Base-by-base conservation (phyloP, 2,888 invertebrate species). In the Galerucella nymphaeae region DNA sequence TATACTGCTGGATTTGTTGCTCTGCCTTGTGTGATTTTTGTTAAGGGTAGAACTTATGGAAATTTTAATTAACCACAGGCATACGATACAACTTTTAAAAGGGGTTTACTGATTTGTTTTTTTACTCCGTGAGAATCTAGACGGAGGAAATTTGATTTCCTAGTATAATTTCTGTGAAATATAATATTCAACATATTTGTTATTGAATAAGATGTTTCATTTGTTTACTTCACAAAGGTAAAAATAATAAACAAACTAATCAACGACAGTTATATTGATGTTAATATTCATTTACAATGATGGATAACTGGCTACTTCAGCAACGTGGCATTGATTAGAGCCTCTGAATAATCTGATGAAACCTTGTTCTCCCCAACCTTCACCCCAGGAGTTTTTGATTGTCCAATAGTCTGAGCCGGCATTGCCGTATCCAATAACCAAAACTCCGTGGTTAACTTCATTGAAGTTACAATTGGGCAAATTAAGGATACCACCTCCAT, bases 401-500 rank as follows among this genome's bases (percentile, higher is more conserved):
- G 91, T 82, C 91, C 91, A 92, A 79, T 38, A 59, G 9, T 59
- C 30, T 23, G 1, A 3, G 23, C 3, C 3, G 23, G 23, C 1
- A 6, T 14, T 4, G 14, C 45, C 13, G 45, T 45, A 11, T 90
- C 95, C 95, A 20, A 94, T 93, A 73, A 90, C 90, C 79, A 94
- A 84, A 42, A 92, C 94, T 77, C 94, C 96, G 82, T 96, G 96
- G 87, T 96, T 95, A 18, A 16, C 16, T 50, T 96, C 88, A 74
- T 89, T 86, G 45, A 87, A 82, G 1, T 89, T 80, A 78, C 91
- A 90, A 87, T 96, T 96, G 58, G 90, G 85, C 62, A 90, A 90
- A 79, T 95, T 95, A 87, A 95, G 96, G 69, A 96, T 90, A 63
- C 94, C 94, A 79, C 89, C 87, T 11, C 89, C 89, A 87, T 96